These are phyloP conservation scores for Globodera ellingtonae DNA, from an alignment of 1,140 invertebrate species.

Conservation along the genomic window DNA sequence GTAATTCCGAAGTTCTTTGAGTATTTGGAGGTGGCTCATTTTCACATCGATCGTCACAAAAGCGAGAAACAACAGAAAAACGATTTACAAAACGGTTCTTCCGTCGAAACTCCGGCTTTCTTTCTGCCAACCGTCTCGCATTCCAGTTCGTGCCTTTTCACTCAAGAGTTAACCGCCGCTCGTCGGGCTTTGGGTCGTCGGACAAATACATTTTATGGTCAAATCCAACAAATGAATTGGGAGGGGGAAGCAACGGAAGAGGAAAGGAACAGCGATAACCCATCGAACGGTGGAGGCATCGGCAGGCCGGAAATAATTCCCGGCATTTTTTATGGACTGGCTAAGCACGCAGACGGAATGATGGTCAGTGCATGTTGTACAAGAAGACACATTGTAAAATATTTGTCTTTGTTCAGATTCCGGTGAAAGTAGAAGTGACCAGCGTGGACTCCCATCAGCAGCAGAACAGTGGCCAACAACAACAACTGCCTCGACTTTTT, in stretches of 20 bases:
- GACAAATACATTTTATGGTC: neutral
- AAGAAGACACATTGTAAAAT: neutral
- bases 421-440: conserved; percentile 44
- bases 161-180: neutral
- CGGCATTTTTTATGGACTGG: conserved; percentile 50
- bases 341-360: conserved; percentile 48
- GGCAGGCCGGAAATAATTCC: conserved; percentile 30
- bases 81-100: conserved; percentile 3
- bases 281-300: no score
- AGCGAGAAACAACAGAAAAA: conserved; percentile 19
- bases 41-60: conserved; percentile 4
- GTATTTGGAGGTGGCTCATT: conserved; percentile 48
- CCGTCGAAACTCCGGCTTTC: neutral
- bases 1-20: conserved; percentile 54
- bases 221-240: neutral
- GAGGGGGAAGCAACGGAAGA: neutral
- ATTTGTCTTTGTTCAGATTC: conserved; percentile 37
- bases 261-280: neutral
- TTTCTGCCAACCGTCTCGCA: conserved; percentile 3
- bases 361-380: neutral
- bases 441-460: neutral
- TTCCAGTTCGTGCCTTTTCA: conserved; percentile 1
- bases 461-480: neutral
- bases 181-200: neutral
- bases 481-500: conserved; percentile 38